Base-by-base conservation (phyloP, 1,140 invertebrate genomes). In the Panagrolaimus sp. region DNA sequence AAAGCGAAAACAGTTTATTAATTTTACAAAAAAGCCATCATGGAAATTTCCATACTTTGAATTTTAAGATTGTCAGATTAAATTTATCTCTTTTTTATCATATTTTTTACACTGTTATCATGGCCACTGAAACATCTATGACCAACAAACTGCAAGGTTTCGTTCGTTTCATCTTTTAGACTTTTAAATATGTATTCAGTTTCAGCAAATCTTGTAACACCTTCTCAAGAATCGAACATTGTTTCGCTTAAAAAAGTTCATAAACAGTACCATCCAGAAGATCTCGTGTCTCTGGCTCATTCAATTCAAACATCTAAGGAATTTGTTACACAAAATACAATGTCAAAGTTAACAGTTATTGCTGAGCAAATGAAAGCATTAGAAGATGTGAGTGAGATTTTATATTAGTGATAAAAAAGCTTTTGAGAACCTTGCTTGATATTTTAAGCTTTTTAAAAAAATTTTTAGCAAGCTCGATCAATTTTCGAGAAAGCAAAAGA, bases 221-320 rank as follows among this genome's bases (percentile, higher is more conserved):
- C 15, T 10, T 58, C 52, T 21, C 14, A 12, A 12, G 52, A 58
- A 26, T 58, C 52, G 1, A 26, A 28, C 17, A 28, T 58, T 21
- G 52, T 58, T 12, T 26, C 21, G 4, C 1, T 12, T 12, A 21
- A 28, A 21, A 58, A 58, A 24, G 52, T 47, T 15, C 43, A 97
- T 93, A 1, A 90, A 89, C 70, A 92, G 96, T 82, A 84, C 98
- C 24, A 98, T 98, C 85, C 88, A 90, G 72, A 92, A 70, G 88
- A 89, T 76, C 83, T 90, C 1, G 86, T 89, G 10, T 83, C 86
- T 67, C 81, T 90, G 38, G 89, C 88, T 26, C 82, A 82, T 70
- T 86, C 88, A 83, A 88, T 90, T 68, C 86, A 89, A 79, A 88
- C 87, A 77, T 88, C 88, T 17, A 89, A 90, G 81, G 84, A 85